Percentiles rank a stretch among this genome's conserved stretches.
phyloP scores from a whole-genome alignment of 1,140 invertebrate genomes.

The Nomia melanderi region DNA sequence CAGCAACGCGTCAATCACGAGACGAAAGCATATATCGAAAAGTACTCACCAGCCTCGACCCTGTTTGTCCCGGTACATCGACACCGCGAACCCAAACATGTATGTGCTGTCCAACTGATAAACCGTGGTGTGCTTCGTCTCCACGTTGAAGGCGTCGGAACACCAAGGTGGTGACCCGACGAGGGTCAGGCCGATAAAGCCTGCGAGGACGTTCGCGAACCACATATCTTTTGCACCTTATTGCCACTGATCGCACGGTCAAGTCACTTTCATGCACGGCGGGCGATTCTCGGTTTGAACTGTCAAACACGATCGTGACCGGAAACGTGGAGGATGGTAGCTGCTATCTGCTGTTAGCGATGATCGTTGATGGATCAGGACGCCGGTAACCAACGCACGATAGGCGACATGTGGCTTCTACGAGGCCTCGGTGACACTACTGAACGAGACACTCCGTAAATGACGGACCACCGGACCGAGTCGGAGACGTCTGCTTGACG shows the following conservation, averaged over 20 bases:
- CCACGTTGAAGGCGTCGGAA: conserved; percentile 69
- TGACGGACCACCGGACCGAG: not conserved
- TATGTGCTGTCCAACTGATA: conserved; percentile 63
- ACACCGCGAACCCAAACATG: conserved; percentile 75
- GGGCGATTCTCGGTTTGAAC: not conserved
- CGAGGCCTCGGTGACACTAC: conserved; percentile 27
- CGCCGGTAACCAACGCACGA: conserved; percentile 38
- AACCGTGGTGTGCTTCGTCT: conserved; percentile 72
- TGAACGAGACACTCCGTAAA: not conserved
- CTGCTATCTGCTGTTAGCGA: not conserved
- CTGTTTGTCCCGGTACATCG: conserved; percentile 66
- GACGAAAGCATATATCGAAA: conserved; percentile 25
- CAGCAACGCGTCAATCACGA: not conserved
- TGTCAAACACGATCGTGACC: conserved; percentile 17
- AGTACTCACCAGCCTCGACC: conserved; percentile 69
- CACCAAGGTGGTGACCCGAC: conserved; percentile 26
- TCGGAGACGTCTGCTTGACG: conserved; percentile 61
- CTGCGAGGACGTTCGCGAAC: conserved; percentile 26
- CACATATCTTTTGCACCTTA: conserved; percentile 40
- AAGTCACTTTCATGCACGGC: conserved; percentile 32
- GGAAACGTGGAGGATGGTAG: not conserved
- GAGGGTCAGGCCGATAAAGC: conserved; percentile 34
- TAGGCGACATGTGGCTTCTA: conserved; percentile 53
- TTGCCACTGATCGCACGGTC: conserved; percentile 39
- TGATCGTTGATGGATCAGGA: conserved; percentile 3